Evolutionary conservation across 2,113 vertebrate genomes (phyloP).

Genomic region (Paedocypris sp.): DNA sequence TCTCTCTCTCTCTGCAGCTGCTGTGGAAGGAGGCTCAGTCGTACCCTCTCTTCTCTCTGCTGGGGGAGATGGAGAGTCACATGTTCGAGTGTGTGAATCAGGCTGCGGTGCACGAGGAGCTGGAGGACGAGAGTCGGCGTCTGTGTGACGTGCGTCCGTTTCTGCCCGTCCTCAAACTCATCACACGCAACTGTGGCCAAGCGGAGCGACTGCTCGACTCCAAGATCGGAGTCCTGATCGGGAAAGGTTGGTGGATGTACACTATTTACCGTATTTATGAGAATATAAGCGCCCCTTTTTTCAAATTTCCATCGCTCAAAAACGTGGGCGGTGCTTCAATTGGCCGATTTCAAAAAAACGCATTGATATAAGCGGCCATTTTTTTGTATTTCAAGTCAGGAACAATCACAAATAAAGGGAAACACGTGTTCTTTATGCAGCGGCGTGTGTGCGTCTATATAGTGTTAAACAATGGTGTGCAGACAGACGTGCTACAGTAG

Average conservation of each 20-base stretch:
- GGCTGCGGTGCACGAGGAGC: slow-evolving; percentile 87
- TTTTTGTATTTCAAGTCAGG: no score
- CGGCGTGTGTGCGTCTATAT: no score
- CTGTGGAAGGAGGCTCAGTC: slow-evolving; percentile 91
- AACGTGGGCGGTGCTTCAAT: no score
- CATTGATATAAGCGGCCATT: no score
- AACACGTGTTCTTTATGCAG: no score
- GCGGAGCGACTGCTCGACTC: slow-evolving; percentile 87
- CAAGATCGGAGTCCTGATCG: slow-evolving; percentile 92
- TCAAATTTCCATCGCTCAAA: background rate
- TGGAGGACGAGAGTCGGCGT: slow-evolving; percentile 86
- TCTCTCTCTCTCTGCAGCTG: slow-evolving; percentile 58
- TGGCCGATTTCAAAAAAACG: no score
- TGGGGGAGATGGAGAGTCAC: slow-evolving; percentile 89
- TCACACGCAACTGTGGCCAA: slow-evolving; percentile 82
- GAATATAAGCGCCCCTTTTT: background rate
- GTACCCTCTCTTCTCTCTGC: slow-evolving; percentile 82
- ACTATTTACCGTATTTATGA: background rate
- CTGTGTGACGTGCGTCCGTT: slow-evolving; percentile 92
- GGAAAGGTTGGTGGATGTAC: slow-evolving; percentile 74
- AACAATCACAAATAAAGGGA: no score
- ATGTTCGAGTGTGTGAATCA: slow-evolving; percentile 98
- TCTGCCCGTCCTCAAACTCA: slow-evolving; percentile 85
- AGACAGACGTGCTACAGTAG: no score
- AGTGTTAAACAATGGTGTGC: no score